Conservation (phyloP, 37 sponge, comb jelly and placozoan genomes). For the Halichondria panicea region DNA sequence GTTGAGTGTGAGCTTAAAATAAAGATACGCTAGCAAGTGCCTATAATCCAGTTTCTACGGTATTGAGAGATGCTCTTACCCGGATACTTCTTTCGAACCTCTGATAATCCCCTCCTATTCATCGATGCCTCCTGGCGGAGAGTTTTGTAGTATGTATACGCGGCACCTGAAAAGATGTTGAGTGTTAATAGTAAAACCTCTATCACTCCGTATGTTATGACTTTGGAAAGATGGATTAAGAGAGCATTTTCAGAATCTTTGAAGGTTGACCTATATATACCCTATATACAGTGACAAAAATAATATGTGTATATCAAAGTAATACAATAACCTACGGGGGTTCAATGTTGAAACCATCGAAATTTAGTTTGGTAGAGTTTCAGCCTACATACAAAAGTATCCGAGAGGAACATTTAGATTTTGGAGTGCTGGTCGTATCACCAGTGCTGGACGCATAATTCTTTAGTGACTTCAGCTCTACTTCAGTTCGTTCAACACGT, state of each 20-base stretch:
- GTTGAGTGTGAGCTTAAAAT: too few relatives aligned
- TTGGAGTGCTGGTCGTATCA: too few relatives aligned
- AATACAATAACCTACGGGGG: constrained; percentile 13
- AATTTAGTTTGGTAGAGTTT: constrained; percentile 31
- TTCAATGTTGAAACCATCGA: constrained; percentile 33
- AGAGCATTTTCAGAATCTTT: background rate
- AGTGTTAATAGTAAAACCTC: background rate
- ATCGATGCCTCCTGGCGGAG: background rate
- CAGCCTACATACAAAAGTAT: constrained; percentile 5
- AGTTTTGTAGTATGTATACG: background rate
- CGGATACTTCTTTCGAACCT: background rate
- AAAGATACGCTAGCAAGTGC: too few relatives aligned
- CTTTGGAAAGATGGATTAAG: constrained; percentile 3
- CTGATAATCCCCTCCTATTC: background rate
- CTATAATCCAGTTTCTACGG: too few relatives aligned
- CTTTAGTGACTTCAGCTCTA: too few relatives aligned
- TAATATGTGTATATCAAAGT: background rate
- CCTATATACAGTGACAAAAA: too few relatives aligned
- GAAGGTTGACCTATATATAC: constrained; percentile 2
- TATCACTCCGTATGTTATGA: background rate
- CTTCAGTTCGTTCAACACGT: too few relatives aligned
- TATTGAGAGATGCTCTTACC: too few relatives aligned
- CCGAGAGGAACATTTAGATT: background rate
- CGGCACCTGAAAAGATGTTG: background rate
- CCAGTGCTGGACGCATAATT: too few relatives aligned